A percentile compares a stretch with the other conserved stretches of the same genome.
Conservation (phyloP, 2,888 invertebrate genomes). For the Callyntrura guangdongensis region DNA sequence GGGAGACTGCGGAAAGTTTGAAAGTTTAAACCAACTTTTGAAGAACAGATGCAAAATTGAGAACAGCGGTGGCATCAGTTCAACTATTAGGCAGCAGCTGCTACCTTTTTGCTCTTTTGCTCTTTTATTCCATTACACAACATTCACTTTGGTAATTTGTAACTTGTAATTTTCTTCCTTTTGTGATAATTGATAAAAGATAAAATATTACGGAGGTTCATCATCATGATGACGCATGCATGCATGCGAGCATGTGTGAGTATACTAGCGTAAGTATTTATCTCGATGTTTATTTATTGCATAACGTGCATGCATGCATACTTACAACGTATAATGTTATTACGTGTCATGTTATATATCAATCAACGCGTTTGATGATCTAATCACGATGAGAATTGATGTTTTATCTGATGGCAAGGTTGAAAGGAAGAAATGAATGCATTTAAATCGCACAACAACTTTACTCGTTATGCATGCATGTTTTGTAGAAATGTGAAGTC, state of each 20-base stretch:
- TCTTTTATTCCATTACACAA: not conserved
- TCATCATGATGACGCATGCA: conserved; percentile 8
- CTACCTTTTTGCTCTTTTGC: conserved; percentile 57
- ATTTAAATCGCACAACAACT: not conserved
- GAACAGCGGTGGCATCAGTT: not conserved
- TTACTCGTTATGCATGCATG: not conserved
- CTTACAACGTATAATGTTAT: not conserved
- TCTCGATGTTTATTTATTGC: not conserved
- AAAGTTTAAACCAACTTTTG: conserved; percentile 59
- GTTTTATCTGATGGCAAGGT: conserved; percentile 27
- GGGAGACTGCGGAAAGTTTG: not conserved
- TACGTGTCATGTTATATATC: conserved; percentile 56
- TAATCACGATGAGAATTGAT: conserved; percentile 13
- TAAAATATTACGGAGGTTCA: conserved; percentile 30
- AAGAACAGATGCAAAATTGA: conserved; percentile 58
- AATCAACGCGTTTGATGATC: conserved; percentile 60
- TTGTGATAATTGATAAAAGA: conserved; percentile 55
- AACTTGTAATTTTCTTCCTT: conserved; percentile 68
- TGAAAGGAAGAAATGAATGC: not conserved
- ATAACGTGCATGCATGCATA: not conserved
- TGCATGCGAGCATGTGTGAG: not conserved
- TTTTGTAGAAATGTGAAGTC: not conserved
- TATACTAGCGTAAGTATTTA: not conserved
- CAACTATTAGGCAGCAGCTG: conserved; percentile 46
- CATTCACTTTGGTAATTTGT: conserved; percentile 57